Evolutionary conservation across 1,140 invertebrate species (phyloP).

Genomic region (Hestina assimilis): DNA sequence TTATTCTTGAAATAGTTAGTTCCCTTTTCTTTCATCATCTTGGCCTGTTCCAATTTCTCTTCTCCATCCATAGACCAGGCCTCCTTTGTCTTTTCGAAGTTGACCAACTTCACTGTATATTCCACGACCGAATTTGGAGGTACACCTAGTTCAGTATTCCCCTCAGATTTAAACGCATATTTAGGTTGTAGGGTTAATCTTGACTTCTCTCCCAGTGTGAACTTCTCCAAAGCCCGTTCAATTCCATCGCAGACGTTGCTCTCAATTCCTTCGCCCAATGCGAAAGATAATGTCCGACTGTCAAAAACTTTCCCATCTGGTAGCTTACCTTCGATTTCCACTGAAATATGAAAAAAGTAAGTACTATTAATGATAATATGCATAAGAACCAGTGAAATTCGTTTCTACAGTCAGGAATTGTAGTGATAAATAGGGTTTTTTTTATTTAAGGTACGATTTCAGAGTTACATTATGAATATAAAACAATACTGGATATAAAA

Average conservation of each 20-base stretch:
- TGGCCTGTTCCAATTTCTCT: constrained; percentile 90
- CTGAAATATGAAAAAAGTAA: constrained; percentile 68
- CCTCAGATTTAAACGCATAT: constrained; percentile 89
- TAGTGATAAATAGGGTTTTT: too few relatives aligned
- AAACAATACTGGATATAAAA: too few relatives aligned
- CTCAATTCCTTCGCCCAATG: constrained; percentile 91
- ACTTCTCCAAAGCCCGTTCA: constrained; percentile 90
- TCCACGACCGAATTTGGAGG: constrained; percentile 88
- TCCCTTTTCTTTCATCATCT: constrained; percentile 93
- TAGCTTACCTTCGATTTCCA: constrained; percentile 87
- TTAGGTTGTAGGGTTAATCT: constrained; percentile 86
- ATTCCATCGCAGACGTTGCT: constrained; percentile 88
- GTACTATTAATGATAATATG: too few relatives aligned
- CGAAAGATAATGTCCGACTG: constrained; percentile 86
- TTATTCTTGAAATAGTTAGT: constrained; percentile 92
- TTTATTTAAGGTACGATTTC: too few relatives aligned
- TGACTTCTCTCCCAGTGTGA: constrained; percentile 90
- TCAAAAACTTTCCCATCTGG: constrained; percentile 64
- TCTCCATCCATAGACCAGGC: constrained; percentile 88
- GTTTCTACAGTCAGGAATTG: too few relatives aligned
- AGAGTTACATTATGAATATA: too few relatives aligned
- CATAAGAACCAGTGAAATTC: too few relatives aligned
- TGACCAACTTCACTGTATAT: constrained; percentile 89
- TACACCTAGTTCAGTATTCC: constrained; percentile 85
- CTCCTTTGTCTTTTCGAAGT: constrained; percentile 90